Evolutionary conservation across 1,140 invertebrate genomes (phyloP).

Genomic region (Achatina immaculata): DNA sequence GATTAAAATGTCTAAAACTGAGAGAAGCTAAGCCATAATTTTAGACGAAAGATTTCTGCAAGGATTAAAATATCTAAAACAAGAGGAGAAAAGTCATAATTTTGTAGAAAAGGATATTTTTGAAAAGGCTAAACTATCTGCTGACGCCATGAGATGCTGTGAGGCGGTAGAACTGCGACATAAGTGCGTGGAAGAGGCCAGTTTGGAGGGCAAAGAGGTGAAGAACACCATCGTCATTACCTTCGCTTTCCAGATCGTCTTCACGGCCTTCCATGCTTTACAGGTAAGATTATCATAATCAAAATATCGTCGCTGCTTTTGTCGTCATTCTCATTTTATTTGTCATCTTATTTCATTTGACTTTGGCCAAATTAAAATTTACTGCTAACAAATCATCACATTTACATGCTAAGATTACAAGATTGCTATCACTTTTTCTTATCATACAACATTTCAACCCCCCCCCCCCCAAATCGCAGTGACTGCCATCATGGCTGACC

Average conservation of each 20-base stretch:
- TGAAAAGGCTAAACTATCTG: too few relatives aligned
- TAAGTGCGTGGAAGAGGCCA: constrained; percentile 10
- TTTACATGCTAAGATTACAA: neutral
- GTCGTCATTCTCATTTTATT: neutral
- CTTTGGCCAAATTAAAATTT: neutral
- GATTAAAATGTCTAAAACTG: too few relatives aligned
- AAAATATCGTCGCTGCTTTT: neutral
- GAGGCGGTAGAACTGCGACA: neutral
- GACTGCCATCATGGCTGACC: too few relatives aligned
- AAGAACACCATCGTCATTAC: constrained; percentile 37
- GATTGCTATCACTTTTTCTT: neutral
- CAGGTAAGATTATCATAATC: constrained; percentile 35
- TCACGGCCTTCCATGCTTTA: constrained; percentile 48
- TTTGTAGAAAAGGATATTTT: too few relatives aligned
- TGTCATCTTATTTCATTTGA: neutral
- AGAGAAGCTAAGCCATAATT: too few relatives aligned
- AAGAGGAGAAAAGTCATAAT: too few relatives aligned
- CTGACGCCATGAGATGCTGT: constrained; percentile 14
- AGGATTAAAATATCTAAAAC: too few relatives aligned
- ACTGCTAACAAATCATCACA: neutral
- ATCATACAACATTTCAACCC: too few relatives aligned
- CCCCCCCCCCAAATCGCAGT: too few relatives aligned
- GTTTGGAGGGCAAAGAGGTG: constrained; percentile 39
- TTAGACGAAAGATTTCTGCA: too few relatives aligned
- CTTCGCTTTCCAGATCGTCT: constrained; percentile 45